Evolutionary conservation across 2,888 invertebrate species (phyloP), one percentile per base, ranked within the genome.

Genomic region (Drosophila melanosoma): DNA sequence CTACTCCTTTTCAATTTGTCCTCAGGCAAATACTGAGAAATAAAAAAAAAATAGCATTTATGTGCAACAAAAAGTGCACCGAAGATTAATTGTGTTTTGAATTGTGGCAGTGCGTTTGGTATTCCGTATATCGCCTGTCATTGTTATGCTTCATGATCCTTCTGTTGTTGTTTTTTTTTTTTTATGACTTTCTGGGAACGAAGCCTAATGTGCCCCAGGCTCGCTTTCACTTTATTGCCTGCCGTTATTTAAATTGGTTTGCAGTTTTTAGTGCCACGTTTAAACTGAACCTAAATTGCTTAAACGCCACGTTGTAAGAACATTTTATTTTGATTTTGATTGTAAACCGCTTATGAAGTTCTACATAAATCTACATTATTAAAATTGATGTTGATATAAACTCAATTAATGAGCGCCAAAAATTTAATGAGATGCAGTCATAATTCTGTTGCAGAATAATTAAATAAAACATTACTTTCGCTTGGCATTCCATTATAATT

Each of bases 301-400:
- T 60, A 45, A 26, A 52, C 36, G 60, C 40, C 36, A 32, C 40
- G 7, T 35, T 15, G 42, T 26, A 45, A 54, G 10, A 8, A 29
- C 60, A 60, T 66, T 71, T 72, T 63, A 81, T 87, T 78, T 63
- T 40, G 17, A 45, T 59, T 56, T 56, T 57, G 49, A 74, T 69
- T 74, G 61, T 54, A 59, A 77, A 53, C 56, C 78, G 52, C 66
- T 82, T 53, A 52, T 56, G 54, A 42, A 51, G 51, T 57, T 58
- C 60, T 51, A 54, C 42, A 58, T 66, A 58, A 67, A 60, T 35
- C n/a, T 29, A 36, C 56, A 68, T 81, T 52, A 56, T 58, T 69
- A 7, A 67, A 76, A 61, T 71, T 66, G 40, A 74, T 79, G 49
- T 36, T 36, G 49, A 45, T 49, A 59, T 53, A 62, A 69, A 69